Percentiles rank a stretch among this genome's conserved stretches.
Conservation (phyloP, 1,140 invertebrate genomes). For the Dufourea novaeangliae region DNA sequence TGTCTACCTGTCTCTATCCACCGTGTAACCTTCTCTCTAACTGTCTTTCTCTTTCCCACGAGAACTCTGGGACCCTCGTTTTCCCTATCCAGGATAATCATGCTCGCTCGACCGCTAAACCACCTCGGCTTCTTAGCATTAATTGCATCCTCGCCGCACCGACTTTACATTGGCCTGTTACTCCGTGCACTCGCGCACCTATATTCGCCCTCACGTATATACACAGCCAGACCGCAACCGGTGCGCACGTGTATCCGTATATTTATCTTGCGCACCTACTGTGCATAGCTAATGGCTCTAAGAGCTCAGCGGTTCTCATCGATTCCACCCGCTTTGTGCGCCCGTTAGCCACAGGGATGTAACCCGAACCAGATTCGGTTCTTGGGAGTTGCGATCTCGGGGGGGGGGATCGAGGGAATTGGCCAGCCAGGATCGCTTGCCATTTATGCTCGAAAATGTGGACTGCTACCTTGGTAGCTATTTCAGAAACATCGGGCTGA, state of each 20-base stretch:
- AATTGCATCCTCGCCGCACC: slow-evolving; percentile 77
- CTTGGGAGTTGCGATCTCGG: not conserved
- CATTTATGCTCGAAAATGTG: no score
- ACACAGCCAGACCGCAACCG: not conserved
- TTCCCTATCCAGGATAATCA: slow-evolving; percentile 71
- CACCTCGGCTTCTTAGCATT: slow-evolving; percentile 78
- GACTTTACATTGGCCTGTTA: slow-evolving; percentile 70
- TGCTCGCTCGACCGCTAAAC: slow-evolving; percentile 76
- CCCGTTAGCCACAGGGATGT: not conserved
- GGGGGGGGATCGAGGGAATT: no score
- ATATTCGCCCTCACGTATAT: slow-evolving; percentile 4
- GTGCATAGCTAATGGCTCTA: slow-evolving; percentile 64
- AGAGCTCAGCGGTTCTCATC: slow-evolving; percentile 64
- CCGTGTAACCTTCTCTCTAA: slow-evolving; percentile 15
- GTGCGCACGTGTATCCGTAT: slow-evolving; percentile 7
- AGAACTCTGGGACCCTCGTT: slow-evolving; percentile 35
- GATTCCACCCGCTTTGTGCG: slow-evolving; percentile 1
- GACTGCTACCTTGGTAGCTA: no score
- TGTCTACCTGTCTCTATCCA: slow-evolving; percentile 52
- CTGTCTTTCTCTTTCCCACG: slow-evolving; percentile 44
- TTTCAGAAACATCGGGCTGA: not conserved
- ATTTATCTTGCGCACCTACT: slow-evolving; percentile 52
- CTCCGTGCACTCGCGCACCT: slow-evolving; percentile 23
- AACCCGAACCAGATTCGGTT: not conserved
- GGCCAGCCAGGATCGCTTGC: not conserved